Evolutionary conservation across 2,113 vertebrate species (phyloP).

Genomic region (Eolophus roseicapilla): DNA sequence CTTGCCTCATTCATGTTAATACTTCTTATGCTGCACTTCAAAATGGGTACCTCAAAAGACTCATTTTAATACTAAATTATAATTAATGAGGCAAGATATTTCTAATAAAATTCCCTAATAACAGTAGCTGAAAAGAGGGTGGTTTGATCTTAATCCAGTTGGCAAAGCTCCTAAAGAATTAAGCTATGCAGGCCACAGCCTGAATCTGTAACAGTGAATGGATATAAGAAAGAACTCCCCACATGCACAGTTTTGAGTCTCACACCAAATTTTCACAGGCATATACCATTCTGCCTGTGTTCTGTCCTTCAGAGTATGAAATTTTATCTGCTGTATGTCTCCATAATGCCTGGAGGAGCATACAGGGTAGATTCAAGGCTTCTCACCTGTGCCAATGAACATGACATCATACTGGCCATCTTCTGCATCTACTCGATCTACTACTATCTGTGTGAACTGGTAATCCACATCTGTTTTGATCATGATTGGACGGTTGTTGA

Average conservation of each 20-base stretch:
- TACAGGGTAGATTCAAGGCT: not conserved
- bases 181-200: not conserved
- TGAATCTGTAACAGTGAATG: not conserved
- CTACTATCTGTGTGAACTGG: constrained; percentile 96
- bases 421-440: constrained; percentile 95
- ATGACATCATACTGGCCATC: constrained; percentile 98
- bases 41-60: not conserved
- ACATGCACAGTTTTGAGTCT: not conserved
- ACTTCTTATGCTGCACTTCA: not conserved
- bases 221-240: not conserved
- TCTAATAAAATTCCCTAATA: constrained; percentile 27
- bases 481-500: constrained; percentile 93
- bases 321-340: not conserved
- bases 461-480: constrained; percentile 97
- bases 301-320: not conserved
- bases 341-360: not conserved
- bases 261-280: not conserved
- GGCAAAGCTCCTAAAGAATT: constrained; percentile 5
- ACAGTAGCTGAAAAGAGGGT: not conserved
- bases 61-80: constrained; percentile 34
- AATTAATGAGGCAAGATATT: constrained; percentile 11
- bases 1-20: not conserved
- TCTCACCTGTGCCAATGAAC: constrained; percentile 96
- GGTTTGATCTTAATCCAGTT: constrained; percentile 31
- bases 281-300: not conserved